Base-by-base conservation (phyloP, 2,113 vertebrate species). In the Corvus hawaiiensis region DNA sequence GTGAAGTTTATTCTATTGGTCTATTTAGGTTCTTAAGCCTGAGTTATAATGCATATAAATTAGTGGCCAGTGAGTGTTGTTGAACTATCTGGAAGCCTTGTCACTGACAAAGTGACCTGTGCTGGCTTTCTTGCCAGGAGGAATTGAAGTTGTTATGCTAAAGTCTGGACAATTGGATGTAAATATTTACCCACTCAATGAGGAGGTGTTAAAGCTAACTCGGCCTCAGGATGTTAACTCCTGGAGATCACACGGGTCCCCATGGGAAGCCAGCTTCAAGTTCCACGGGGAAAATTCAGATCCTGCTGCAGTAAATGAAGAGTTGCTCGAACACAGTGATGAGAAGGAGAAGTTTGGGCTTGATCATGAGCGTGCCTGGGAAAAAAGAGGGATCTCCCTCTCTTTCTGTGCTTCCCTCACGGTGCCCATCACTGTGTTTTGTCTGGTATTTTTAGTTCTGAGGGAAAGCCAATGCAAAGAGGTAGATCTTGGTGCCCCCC, bases 31-130 rank as follows among this genome's bases (percentile, higher is more conserved):
- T 96, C 81, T 96, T 95, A 91, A 94, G 54, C 74, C 91, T 93
- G 95, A 96, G 55, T 95, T 96, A 94, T 94, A 94, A 94, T 85
- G 83, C 91, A 79, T 94, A 91, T 93, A 94, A 94, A 94, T 94
- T 97, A 95, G 78, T 80, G 91, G 89, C 59, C 86, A 94, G 80
- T 94, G 96, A 96, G 95, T 94, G 95, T 95, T 97, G 92, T 96
- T 96, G 94, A 96, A 94, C 95, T 80, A 87, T 94, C 55, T 85
- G 75, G 86, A 96, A 94, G 80, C 81, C 78, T 94, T 91, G 94
- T 79, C 92, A 87, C 12, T 93, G 89, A 93, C 74, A 74, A 89
- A 91, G 71, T 84, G 93, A 93, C 83, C 88, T 74, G 66, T 67
- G 74, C 74, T 86, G 74, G 30, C 62, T 96, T 82, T 93, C 94